Conservation (phyloP, 1,140 invertebrate species). For the silkworm (Bombyx mori) region DNA sequence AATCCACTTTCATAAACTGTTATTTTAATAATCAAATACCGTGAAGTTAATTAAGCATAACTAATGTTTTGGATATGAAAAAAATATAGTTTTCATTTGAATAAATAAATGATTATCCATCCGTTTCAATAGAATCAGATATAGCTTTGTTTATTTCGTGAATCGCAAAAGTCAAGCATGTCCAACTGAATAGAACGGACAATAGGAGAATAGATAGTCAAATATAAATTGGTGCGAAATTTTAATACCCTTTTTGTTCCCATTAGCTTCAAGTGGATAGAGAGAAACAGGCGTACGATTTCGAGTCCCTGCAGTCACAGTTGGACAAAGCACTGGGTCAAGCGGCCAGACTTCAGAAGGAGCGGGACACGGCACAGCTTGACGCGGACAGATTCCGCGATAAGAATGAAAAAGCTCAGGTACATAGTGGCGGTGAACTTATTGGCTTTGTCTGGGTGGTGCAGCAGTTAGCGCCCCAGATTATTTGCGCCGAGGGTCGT, state of each 20-base stretch:
- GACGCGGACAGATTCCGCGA: slow-evolving; percentile 89
- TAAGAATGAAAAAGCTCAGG: slow-evolving; percentile 91
- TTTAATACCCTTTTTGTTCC: background rate
- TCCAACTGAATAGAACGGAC: background rate
- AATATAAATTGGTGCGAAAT: background rate
- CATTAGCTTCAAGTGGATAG: slow-evolving; percentile 88
- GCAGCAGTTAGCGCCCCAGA: too few relatives aligned
- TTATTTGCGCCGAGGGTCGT: too few relatives aligned
- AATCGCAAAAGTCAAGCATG: too few relatives aligned
- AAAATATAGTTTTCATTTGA: too few relatives aligned
- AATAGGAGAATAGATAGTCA: background rate
- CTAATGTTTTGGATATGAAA: too few relatives aligned
- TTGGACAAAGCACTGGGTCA: slow-evolving; percentile 91
- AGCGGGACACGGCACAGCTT: slow-evolving; percentile 86
- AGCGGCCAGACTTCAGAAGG: slow-evolving; percentile 88
- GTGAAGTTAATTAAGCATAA: too few relatives aligned
- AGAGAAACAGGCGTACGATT: slow-evolving; percentile 90
- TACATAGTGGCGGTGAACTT: slow-evolving; percentile 47
- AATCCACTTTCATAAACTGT: too few relatives aligned
- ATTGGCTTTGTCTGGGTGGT: too few relatives aligned
- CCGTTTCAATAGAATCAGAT: too few relatives aligned
- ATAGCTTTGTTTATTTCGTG: too few relatives aligned
- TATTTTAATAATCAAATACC: too few relatives aligned
- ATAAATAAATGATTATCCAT: too few relatives aligned
- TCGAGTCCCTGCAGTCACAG: slow-evolving; percentile 90